Evolutionary conservation across 2,797 vertebrate species (phyloP).

Genomic region (Odontamblyopus rebecca): DNA sequence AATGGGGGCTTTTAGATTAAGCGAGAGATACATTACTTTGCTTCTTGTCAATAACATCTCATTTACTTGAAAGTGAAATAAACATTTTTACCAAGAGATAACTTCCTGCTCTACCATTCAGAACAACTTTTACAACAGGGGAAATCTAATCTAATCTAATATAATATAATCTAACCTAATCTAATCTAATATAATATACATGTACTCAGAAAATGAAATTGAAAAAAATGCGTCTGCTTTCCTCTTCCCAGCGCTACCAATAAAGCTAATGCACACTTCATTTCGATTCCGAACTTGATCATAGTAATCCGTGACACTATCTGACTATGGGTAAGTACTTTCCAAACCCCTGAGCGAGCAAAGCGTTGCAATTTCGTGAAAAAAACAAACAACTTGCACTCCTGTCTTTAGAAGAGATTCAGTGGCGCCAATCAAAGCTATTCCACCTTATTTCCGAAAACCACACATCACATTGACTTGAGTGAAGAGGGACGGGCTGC

Average conservation of each 20-base stretch:
- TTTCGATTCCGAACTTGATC: too few species aligned
- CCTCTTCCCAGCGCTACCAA: too few species aligned
- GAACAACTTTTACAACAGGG: background rate
- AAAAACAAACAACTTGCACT: background rate
- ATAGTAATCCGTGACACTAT: too few species aligned
- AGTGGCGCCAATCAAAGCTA: slow-evolving; percentile 34
- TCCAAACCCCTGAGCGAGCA: background rate
- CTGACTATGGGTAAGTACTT: background rate
- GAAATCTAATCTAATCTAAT: background rate
- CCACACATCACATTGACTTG: slow-evolving; percentile 31
- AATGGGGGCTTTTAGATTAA: background rate
- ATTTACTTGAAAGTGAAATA: slow-evolving; percentile 5
- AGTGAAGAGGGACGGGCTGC: slow-evolving; percentile 20
- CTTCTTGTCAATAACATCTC: background rate
- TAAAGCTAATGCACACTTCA: too few species aligned
- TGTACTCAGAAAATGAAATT: too few species aligned
- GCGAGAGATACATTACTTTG: background rate
- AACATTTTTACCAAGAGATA: background rate
- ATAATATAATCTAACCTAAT: too few species aligned
- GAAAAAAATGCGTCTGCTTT: too few species aligned
- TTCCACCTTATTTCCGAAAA: slow-evolving; percentile 21
- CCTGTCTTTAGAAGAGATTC: background rate
- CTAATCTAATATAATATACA: too few species aligned
- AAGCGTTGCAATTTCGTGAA: background rate
- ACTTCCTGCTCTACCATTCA: background rate